Evolutionary conservation across 1,140 invertebrate genomes (phyloP).

Genomic region (Drosophila oshimai): DNA sequence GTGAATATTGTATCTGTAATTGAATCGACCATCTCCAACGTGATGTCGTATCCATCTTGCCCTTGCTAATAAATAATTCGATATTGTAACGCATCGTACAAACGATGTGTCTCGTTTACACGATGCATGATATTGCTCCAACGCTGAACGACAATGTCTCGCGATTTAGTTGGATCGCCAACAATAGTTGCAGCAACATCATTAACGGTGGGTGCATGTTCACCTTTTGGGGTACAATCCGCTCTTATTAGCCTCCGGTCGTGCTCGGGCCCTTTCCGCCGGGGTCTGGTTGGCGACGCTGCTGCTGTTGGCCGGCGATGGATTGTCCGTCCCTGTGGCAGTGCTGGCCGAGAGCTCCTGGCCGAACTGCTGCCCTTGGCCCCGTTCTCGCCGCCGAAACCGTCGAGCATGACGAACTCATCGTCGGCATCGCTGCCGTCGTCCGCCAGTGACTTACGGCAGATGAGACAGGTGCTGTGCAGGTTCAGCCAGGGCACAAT

Average conservation of each 20-base stretch:
- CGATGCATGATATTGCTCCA: too few species aligned
- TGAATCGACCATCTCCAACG: too few species aligned
- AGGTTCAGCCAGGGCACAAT: slow-evolving; percentile 97
- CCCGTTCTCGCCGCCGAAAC: background rate
- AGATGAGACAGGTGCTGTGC: slow-evolving; percentile 98
- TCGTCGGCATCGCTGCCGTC: slow-evolving; percentile 51
- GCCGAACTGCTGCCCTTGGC: background rate
- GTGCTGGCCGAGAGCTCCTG: slow-evolving; percentile 10
- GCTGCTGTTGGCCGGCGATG: slow-evolving; percentile 10
- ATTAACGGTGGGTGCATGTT: too few species aligned
- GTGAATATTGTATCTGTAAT: too few species aligned
- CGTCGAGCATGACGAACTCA: slow-evolving; percentile 46
- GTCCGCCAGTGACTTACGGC: slow-evolving; percentile 86
- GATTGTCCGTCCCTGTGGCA: slow-evolving; percentile 22
- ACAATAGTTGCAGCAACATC: too few species aligned
- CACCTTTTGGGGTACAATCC: too few species aligned
- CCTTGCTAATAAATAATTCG: too few species aligned
- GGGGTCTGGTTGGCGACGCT: slow-evolving; percentile 14
- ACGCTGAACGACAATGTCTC: too few species aligned
- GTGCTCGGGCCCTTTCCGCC: background rate
- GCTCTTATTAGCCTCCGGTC: slow-evolving; percentile 3
- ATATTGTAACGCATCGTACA: too few species aligned
- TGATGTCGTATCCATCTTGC: too few species aligned
- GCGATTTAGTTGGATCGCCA: too few species aligned
- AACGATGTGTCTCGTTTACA: too few species aligned